phyloP scores from a whole-genome alignment of 2,797 vertebrate genomes.

The Brotula barbata region DNA sequence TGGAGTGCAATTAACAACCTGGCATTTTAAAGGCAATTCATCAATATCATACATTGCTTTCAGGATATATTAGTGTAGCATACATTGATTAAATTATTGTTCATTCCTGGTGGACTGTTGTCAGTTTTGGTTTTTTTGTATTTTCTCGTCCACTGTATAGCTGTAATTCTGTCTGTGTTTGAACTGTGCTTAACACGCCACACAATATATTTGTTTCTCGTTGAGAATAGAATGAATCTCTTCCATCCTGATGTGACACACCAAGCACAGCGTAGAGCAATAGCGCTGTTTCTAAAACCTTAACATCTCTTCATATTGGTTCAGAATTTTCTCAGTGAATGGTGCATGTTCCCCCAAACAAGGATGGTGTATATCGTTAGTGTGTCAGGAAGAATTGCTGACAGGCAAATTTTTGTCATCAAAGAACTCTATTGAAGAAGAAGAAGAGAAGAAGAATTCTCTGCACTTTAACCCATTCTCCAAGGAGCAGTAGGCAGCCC shows the following conservation, averaged over 20 bases:
- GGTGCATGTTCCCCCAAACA: constrained; percentile 53
- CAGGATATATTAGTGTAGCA: not conserved
- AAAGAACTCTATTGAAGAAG: constrained; percentile 7
- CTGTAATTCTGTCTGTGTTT: constrained; percentile 6
- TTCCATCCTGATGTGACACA: constrained; percentile 50
- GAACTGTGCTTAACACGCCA: constrained; percentile 13
- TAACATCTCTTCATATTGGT: constrained; percentile 45
- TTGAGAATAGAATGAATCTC: constrained; percentile 35
- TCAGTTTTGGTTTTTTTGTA: no score
- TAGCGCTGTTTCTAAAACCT: constrained; percentile 38
- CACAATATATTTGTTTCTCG: constrained; percentile 25
- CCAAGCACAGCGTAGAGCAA: constrained; percentile 16
- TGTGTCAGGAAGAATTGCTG: constrained; percentile 41
- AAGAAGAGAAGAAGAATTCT: no score
- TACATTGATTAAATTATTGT: not conserved
- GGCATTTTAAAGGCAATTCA: constrained; percentile 27
- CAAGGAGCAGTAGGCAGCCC: no score
- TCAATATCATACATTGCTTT: constrained; percentile 5
- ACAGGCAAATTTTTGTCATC: constrained; percentile 47
- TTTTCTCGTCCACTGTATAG: not conserved
- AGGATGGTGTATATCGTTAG: constrained; percentile 37
- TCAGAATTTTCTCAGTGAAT: constrained; percentile 48
- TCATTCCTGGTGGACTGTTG: not conserved
- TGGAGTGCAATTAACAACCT: constrained; percentile 17
- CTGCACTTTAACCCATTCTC: no score